These are phyloP conservation scores for Galemys pyrenaicus DNA, from an alignment of 2,113 vertebrate genomes.

Conservation along the genomic window DNA sequence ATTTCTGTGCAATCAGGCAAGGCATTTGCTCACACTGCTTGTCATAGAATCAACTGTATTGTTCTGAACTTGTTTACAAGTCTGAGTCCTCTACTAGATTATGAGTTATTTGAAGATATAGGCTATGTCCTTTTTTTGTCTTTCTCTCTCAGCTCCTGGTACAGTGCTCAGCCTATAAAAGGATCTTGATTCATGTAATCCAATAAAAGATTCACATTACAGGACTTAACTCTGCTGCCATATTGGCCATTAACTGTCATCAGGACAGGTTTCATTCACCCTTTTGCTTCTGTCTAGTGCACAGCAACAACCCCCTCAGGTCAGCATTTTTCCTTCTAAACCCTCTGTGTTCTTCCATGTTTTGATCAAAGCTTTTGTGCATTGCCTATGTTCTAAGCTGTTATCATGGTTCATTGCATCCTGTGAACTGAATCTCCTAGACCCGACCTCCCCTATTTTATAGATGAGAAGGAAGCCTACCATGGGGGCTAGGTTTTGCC, in stretches of 20 bases:
- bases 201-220: background rate
- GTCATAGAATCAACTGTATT: too few relatives aligned
- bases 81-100: background rate
- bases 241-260: background rate
- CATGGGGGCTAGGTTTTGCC: background rate
- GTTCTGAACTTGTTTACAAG: background rate
- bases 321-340: background rate
- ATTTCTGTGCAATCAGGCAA: background rate
- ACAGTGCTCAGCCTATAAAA: background rate
- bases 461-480: background rate
- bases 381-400: background rate
- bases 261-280: rapidly evolving
- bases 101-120: background rate
- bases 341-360: background rate
- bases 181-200: background rate
- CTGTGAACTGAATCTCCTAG: background rate
- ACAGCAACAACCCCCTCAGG: background rate
- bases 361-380: background rate
- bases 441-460: background rate
- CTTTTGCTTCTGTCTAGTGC: background rate
- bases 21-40: background rate
- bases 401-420: background rate
- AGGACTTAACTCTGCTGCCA: background rate
- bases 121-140: background rate
- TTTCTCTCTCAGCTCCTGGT: background rate